Percentiles rank a stretch among this genome's conserved stretches.
These are phyloP conservation scores for Actias luna DNA, from an alignment of 2,888 invertebrate species.

Conservation along the genomic window DNA sequence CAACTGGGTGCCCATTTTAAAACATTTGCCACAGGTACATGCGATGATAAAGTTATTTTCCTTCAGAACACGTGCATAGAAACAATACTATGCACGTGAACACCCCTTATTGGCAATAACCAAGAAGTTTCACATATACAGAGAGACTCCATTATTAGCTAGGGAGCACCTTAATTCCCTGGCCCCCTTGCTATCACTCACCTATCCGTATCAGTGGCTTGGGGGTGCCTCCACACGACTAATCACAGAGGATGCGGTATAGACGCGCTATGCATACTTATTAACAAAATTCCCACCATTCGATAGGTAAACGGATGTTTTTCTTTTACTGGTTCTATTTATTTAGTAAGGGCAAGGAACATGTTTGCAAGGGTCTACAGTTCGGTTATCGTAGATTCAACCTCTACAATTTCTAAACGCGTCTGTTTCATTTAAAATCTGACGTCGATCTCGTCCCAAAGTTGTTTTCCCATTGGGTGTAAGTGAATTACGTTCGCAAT, in stretches of 20 bases:
- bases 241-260: conserved; percentile 79
- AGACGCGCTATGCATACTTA: conserved; percentile 82
- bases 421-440: conserved; percentile 46
- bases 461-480: conserved; percentile 43
- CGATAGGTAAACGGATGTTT: conserved; percentile 71
- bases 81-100: conserved; percentile 73
- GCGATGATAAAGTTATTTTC: neutral
- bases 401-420: conserved; percentile 66
- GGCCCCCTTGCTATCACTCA: conserved; percentile 78
- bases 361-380: conserved; percentile 59
- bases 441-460: conserved; percentile 57
- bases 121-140: conserved; percentile 75
- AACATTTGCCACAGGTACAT: conserved; percentile 5
- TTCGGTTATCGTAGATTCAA: conserved; percentile 76
- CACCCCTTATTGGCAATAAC: conserved; percentile 77
- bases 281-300: conserved; percentile 75
- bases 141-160: conserved; percentile 76
- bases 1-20: neutral
- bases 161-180: conserved; percentile 67
- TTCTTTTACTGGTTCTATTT: conserved; percentile 76
- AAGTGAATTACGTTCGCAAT: conserved; percentile 52
- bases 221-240: conserved; percentile 65
- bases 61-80: conserved; percentile 50
- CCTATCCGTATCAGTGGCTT: conserved; percentile 71
- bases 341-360: conserved; percentile 70